phyloP scores from a whole-genome alignment of 37 sponge, comb jelly and placozoan genomes.

The Cladorhizidae sp. region DNA sequence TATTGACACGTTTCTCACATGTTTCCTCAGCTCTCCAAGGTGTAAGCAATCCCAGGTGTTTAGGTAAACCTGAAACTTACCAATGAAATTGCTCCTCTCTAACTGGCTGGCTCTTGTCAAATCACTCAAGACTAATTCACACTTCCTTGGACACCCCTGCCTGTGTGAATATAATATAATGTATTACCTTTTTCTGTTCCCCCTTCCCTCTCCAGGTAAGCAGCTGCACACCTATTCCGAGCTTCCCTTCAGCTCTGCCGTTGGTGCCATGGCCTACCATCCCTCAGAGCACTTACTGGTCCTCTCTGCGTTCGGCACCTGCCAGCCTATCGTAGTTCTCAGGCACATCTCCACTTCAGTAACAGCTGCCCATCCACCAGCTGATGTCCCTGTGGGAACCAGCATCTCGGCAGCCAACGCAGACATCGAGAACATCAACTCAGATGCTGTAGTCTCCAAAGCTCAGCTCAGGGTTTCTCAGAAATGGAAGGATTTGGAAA shows the following conservation, averaged over 20 bases:
- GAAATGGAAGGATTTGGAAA: constrained; percentile 4
- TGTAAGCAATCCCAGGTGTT: no score
- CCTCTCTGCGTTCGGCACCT: constrained; percentile 27
- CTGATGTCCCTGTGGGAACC: no score
- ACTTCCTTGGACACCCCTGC: no score
- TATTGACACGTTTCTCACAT: no score
- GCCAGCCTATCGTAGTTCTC: constrained; percentile 32
- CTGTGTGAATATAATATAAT: no score
- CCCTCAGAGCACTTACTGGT: constrained; percentile 50
- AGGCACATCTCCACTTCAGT: background rate
- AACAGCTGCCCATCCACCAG: background rate
- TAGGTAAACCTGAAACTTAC: no score
- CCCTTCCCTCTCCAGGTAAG: constrained; percentile 6
- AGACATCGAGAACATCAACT: background rate
- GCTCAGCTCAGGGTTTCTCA: background rate
- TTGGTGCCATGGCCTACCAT: constrained; percentile 44
- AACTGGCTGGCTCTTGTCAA: no score
- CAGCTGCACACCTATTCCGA: constrained; percentile 1
- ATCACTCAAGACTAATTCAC: no score
- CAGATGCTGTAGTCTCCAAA: background rate
- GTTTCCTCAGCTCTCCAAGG: no score
- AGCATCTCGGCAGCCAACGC: no score
- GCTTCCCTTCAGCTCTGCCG: constrained; percentile 11
- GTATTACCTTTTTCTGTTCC: background rate
- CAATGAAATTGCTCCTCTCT: no score